phyloP scores from a whole-genome alignment of 2,888 invertebrate species.

The Morpho helenor region DNA sequence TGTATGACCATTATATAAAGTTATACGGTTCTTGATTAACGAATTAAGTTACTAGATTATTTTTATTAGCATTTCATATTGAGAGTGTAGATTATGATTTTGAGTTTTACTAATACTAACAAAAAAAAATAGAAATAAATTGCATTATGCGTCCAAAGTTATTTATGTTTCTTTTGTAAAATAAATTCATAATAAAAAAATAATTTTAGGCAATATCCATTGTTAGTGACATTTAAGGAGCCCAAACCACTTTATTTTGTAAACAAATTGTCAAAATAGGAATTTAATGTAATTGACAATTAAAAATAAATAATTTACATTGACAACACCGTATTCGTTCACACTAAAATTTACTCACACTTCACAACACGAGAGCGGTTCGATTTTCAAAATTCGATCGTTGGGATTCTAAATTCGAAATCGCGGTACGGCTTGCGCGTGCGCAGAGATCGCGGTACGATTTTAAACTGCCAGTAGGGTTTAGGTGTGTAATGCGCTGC shows the following conservation, averaged over 20 bases:
- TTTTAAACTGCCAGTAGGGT: slow-evolving; percentile 61
- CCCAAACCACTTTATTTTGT: slow-evolving; percentile 1
- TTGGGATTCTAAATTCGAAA: slow-evolving; percentile 31
- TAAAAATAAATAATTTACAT: background rate
- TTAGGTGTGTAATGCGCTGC: slow-evolving; percentile 27
- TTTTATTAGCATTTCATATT: no score
- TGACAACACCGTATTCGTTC: background rate
- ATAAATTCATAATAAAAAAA: no score
- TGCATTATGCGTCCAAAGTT: no score
- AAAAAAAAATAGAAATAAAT: no score
- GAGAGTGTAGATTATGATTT: no score
- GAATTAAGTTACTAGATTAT: no score
- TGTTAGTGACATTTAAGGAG: background rate
- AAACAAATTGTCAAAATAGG: background rate
- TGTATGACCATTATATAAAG: no score
- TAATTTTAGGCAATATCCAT: background rate
- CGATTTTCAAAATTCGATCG: slow-evolving; percentile 8
- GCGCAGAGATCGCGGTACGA: slow-evolving; percentile 63
- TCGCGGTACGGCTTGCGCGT: slow-evolving; percentile 51
- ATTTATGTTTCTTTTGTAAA: no score
- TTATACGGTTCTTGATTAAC: no score
- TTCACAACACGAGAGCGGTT: slow-evolving; percentile 15
- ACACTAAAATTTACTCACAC: slow-evolving; percentile 8
- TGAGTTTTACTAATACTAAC: no score
- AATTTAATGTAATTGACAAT: background rate